Evolutionary conservation across 2,113 vertebrate species (phyloP).

Genomic region (Mixornis gularis): DNA sequence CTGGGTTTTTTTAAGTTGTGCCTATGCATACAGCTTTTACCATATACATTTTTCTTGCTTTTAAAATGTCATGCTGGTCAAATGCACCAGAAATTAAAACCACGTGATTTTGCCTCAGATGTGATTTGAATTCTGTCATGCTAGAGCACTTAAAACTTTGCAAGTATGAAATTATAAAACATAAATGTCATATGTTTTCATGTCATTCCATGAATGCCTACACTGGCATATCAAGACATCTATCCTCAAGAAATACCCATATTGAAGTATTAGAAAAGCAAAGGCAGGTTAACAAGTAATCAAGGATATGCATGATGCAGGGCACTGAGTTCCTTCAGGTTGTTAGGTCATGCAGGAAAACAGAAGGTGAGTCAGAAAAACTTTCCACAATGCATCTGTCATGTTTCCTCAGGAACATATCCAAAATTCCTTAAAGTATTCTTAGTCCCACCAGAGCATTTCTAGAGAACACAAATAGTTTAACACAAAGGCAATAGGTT

Average conservation of each 20-base stretch:
- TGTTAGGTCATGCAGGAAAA: background rate
- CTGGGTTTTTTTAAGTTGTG: background rate
- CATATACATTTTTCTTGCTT: background rate
- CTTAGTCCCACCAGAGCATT: background rate
- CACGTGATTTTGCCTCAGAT: background rate
- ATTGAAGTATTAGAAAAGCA: background rate
- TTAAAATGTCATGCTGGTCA: background rate
- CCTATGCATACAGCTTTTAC: background rate
- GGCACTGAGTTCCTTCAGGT: background rate
- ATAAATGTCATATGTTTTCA: background rate
- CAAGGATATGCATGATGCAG: background rate
- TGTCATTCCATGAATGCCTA: background rate
- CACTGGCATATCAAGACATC: background rate
- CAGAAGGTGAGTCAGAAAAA: background rate
- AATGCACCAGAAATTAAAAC: background rate
- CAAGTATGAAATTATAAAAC: background rate
- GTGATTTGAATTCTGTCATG: background rate
- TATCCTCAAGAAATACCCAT: background rate
- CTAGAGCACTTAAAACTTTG: background rate
- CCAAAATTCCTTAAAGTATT: background rate
- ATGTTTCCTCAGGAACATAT: background rate
- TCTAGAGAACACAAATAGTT: background rate
- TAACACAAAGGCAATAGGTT: background rate
- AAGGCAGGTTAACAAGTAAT: background rate
- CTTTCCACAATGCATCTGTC: background rate